phyloP scores from a whole-genome alignment of 1,140 invertebrate species.

The Phortica variegata region DNA sequence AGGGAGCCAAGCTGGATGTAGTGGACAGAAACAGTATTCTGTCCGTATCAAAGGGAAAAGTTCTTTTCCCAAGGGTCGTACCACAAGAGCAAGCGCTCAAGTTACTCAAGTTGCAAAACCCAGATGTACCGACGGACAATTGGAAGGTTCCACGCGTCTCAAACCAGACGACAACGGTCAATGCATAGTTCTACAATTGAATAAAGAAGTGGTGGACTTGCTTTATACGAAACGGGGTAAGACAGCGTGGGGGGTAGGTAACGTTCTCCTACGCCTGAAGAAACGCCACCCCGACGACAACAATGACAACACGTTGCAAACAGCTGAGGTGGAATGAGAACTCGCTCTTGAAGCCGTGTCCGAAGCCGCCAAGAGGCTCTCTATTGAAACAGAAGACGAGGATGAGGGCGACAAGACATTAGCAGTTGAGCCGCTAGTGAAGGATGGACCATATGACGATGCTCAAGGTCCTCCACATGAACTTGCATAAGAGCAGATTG shows the following conservation, averaged over 20 bases:
- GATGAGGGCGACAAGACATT: neutral
- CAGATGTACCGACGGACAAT: neutral
- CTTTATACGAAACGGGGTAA: neutral
- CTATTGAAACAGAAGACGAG: neutral
- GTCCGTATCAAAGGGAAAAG: slow-evolving; percentile 1
- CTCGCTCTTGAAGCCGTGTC: neutral
- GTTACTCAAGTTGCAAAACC: neutral
- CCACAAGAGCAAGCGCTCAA: slow-evolving; percentile 2
- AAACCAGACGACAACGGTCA: too few species aligned
- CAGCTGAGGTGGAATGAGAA: neutral
- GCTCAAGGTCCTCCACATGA: neutral
- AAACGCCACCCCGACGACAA: neutral
- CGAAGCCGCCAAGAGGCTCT: too few species aligned
- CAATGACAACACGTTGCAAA: neutral
- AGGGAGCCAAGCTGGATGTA: neutral
- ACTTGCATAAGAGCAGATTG: neutral
- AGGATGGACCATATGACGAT: neutral
- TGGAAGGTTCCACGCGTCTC: too few species aligned
- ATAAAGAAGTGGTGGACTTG: neutral
- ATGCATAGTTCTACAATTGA: too few species aligned
- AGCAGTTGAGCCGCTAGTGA: neutral
- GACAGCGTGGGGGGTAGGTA: neutral
- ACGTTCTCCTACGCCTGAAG: neutral
- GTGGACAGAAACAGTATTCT: neutral
- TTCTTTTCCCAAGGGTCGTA: neutral